phyloP scores from a whole-genome alignment of 2,113 vertebrate species.

The Malaclemys terrapin region DNA sequence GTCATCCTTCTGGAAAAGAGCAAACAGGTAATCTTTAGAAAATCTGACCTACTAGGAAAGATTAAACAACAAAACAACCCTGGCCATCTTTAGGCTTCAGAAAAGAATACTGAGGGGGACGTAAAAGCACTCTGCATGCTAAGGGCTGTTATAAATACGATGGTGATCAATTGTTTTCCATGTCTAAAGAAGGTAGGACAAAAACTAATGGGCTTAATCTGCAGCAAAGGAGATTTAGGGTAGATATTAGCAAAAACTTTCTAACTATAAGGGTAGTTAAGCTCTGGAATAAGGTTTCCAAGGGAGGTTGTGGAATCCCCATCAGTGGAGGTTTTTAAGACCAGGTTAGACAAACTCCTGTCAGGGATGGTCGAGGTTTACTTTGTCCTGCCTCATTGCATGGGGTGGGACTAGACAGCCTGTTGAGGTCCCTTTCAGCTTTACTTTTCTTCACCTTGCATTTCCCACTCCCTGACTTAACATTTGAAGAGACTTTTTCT shows the following conservation, averaged over 20 bases:
- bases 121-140: background rate
- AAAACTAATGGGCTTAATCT: background rate
- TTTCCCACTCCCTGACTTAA: background rate
- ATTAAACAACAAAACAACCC: no score
- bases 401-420: background rate
- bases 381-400: background rate
- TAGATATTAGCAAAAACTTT: background rate
- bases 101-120: no score
- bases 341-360: background rate
- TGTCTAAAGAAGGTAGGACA: background rate
- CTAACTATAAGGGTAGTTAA: background rate
- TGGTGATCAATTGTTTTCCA: background rate
- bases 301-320: background rate
- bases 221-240: background rate
- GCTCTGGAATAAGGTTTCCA: background rate
- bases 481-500: fast-evolving
- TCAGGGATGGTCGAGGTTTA: background rate
- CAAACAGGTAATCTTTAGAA: background rate
- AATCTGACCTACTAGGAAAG: no score
- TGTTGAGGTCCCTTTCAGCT: background rate
- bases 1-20: fast-evolving
- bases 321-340: background rate
- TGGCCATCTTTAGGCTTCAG: no score
- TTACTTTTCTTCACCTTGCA: background rate
- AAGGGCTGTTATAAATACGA: background rate